Evolutionary conservation across 2,888 invertebrate genomes (phyloP).

Genomic region (Arrhopalites spinosus): DNA sequence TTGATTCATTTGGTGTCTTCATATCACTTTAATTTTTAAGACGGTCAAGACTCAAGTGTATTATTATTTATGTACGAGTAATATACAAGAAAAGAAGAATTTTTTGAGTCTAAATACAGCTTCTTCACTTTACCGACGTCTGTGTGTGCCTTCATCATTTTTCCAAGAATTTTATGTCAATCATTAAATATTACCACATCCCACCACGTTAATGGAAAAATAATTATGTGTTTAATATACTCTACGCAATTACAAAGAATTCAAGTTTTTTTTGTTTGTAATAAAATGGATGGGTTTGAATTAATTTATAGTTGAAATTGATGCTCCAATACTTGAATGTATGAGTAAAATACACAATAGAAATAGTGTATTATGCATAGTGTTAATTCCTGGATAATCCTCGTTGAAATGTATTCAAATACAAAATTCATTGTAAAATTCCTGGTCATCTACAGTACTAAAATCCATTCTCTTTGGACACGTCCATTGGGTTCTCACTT

Average conservation of each 20-base stretch:
- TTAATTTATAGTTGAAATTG: no score
- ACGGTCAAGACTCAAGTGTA: neutral
- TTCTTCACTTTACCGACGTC: neutral
- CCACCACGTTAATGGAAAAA: constrained; percentile 1
- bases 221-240: no score
- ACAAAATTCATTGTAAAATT: no score
- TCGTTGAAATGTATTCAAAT: no score
- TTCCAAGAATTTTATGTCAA: constrained; percentile 28
- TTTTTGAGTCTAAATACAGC: neutral
- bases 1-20: neutral
- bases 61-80: neutral
- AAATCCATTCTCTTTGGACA: neutral
- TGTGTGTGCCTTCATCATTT: neutral
- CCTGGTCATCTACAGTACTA: no score
- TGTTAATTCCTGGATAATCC: no score
- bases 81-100: neutral
- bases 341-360: no score
- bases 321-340: no score
- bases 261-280: no score
- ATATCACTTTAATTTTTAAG: neutral
- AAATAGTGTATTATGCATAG: no score
- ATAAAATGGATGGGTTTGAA: no score
- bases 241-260: no score
- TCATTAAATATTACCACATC: constrained; percentile 8
- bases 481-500: constrained; percentile 1